Conservation (phyloP, 1,140 invertebrate species). For the Lasioglossum albipes region DNA sequence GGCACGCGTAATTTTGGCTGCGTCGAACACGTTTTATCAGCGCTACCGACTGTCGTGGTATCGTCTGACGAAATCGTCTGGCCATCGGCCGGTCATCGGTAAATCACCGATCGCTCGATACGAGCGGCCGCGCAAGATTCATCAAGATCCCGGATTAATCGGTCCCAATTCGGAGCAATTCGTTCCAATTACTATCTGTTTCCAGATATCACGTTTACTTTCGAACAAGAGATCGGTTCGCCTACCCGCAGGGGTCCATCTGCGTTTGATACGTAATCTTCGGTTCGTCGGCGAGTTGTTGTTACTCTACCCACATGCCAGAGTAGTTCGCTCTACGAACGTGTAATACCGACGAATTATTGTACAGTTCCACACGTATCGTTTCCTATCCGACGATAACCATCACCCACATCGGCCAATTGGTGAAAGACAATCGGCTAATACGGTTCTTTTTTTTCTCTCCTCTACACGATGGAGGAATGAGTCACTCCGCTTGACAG, state of each 20-base stretch:
- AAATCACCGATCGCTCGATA: slow-evolving; percentile 54
- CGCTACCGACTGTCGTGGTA: background rate
- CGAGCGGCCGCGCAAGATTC: slow-evolving; percentile 33
- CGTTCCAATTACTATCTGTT: slow-evolving; percentile 60
- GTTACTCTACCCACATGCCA: slow-evolving; percentile 27
- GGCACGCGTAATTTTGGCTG: background rate
- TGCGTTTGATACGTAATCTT: slow-evolving; percentile 50
- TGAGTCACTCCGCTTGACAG: slow-evolving; percentile 65
- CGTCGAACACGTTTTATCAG: background rate
- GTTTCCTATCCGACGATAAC: slow-evolving; percentile 54
- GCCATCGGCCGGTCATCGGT: background rate
- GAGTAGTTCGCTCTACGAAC: slow-evolving; percentile 22
- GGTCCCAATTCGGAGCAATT: slow-evolving; percentile 58
- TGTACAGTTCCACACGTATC: slow-evolving; percentile 49
- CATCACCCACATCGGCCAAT: slow-evolving; percentile 76
- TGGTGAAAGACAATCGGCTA: slow-evolving; percentile 75
- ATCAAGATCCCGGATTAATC: slow-evolving; percentile 58
- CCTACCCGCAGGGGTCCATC: slow-evolving; percentile 74
- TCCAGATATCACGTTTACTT: slow-evolving; percentile 59
- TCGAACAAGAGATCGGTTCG: slow-evolving; percentile 55
- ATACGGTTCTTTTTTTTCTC: slow-evolving; percentile 63
- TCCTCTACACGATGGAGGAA: slow-evolving; percentile 72
- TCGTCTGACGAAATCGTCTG: background rate
- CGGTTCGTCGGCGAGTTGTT: slow-evolving; percentile 2
- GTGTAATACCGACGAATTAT: slow-evolving; percentile 30